Conservation (phyloP, 2,113 vertebrate genomes). For the Willisornis vidua region DNA sequence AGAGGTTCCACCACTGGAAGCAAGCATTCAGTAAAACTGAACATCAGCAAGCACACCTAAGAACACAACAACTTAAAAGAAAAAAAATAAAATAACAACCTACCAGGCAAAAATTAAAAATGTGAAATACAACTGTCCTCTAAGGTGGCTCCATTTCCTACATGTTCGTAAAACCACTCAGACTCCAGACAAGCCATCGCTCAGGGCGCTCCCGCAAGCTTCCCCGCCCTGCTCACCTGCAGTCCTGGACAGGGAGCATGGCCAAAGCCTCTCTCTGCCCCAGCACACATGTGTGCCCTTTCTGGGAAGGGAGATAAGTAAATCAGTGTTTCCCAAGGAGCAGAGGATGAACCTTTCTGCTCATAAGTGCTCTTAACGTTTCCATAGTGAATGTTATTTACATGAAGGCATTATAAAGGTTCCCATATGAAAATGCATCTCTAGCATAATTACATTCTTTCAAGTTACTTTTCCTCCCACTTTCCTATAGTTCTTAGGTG, state of each 20-base stretch:
- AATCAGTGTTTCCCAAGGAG: neutral
- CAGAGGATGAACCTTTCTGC: neutral
- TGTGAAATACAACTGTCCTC: neutral
- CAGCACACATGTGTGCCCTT: fast-evolving
- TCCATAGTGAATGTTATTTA: slow-evolving; percentile 41
- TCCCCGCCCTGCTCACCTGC: neutral
- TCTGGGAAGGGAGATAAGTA: neutral
- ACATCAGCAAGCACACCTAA: neutral
- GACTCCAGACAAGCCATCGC: fast-evolving
- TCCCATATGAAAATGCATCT: slow-evolving; percentile 58
- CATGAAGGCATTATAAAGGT: slow-evolving; percentile 36
- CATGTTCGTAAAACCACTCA: fast-evolving
- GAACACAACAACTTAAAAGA: fast-evolving
- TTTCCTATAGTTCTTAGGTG: neutral
- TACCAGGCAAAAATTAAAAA: neutral
- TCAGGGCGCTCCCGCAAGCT: fast-evolving
- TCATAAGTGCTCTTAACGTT: neutral
- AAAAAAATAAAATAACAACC: neutral
- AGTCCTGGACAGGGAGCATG: fast-evolving
- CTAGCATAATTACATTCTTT: slow-evolving; percentile 39
- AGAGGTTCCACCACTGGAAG: neutral
- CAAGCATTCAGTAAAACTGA: neutral
- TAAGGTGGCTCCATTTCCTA: neutral
- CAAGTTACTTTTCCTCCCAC: slow-evolving; percentile 45
- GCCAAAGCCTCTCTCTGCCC: neutral